Conservation (phyloP, 2,113 vertebrate species). For the Pandion haliaetus region DNA sequence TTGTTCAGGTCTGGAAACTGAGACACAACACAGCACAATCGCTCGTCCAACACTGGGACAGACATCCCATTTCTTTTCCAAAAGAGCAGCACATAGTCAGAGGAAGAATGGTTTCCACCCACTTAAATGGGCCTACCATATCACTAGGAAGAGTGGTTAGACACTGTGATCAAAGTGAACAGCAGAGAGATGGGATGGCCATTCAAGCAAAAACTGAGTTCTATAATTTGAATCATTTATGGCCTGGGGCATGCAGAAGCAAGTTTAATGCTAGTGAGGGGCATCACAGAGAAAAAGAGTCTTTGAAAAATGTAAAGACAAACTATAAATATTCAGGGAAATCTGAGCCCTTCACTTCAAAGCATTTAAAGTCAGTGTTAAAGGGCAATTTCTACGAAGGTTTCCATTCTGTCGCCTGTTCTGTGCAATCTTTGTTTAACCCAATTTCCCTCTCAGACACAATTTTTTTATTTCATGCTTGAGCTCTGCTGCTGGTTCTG, state of each 20-base stretch:
- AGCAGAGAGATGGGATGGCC: background rate
- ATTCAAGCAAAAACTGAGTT: background rate
- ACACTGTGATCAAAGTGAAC: background rate
- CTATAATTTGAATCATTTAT: background rate
- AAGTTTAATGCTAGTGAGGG: background rate
- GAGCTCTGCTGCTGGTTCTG: background rate
- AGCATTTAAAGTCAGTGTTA: background rate
- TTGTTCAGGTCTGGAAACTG: background rate
- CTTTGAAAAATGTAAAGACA: slow-evolving; percentile 36
- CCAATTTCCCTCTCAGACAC: background rate
- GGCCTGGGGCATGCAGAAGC: background rate
- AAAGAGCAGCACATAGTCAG: background rate
- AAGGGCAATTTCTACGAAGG: background rate
- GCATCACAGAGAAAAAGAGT: background rate
- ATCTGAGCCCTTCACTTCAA: slow-evolving; percentile 22
- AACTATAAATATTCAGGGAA: background rate
- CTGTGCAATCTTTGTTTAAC: slow-evolving; percentile 6
- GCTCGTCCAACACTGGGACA: background rate
- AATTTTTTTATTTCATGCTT: background rate
- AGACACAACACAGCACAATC: background rate
- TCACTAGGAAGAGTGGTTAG: background rate
- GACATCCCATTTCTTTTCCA: background rate
- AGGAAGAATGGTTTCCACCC: background rate
- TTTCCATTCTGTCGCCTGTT: background rate
- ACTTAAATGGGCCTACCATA: background rate